Evolutionary conservation across 2,888 invertebrate genomes (phyloP), one percentile per base, ranked within the genome.

Genomic region (Crocallis elinguaria): DNA sequence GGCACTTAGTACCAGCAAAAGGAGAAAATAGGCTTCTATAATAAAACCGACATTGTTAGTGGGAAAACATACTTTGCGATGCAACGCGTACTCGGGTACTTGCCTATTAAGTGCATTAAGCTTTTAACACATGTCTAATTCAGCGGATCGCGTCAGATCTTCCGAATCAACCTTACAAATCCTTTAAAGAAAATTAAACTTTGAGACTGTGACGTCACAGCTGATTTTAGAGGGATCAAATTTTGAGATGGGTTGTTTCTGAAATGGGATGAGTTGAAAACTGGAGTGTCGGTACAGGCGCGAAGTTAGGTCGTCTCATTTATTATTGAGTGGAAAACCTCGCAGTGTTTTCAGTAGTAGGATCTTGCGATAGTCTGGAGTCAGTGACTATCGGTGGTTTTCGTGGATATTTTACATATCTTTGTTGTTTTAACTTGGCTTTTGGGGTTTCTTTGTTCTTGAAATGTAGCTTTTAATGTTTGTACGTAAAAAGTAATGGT

Each of bases 61-160:
- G 58, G 51, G 58, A 75, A 75, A 76, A 74, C 68, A 69, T 69
- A 60, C 66, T 57, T 66, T 62, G 56, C 66, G 62, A 70, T 71
- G 73, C 64, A 57, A 38, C 50, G 73, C 73, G 72, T 71, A 60
- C 69, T 32, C 37, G 62, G 68, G 67, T 72, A 77, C 70, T 78
- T 75, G 72, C 69, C 82, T 84, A 85, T 84, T 85, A 84, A 86
- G 79, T 82, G 82, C 80, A 86, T 87, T 86, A 84, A 84, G 86
- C 86, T 88, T 87, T 88, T 86, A 88, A 82, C 86, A 84, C 84
- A 88, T 88, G 84, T 82, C 86, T 87, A 88, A 88, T 88, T 88
- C 88, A 87, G 70, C 64, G 56, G 58, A 66, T 70, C 65, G 67
- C 73, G 66, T 73, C 66, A 67, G 69, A 66, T 67, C 67, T 75